These are phyloP conservation scores for Zaprionus ghesquierei DNA, from an alignment of 1,140 invertebrate genomes.

Conservation along the genomic window DNA sequence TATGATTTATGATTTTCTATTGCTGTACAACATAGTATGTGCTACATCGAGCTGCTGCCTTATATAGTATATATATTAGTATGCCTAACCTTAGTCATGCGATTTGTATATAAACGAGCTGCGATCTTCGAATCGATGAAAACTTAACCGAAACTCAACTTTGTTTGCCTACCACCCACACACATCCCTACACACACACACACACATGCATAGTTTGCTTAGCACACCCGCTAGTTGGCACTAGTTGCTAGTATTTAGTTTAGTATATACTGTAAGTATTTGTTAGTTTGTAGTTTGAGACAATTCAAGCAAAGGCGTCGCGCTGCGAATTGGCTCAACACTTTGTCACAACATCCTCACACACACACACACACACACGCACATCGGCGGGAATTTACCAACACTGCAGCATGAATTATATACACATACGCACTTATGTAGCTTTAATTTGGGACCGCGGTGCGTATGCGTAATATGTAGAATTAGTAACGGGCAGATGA, in stretches of 20 bases:
- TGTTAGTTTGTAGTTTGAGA: neutral
- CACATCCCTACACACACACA: neutral
- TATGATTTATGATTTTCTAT: conserved; percentile 7
- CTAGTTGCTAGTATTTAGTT: neutral
- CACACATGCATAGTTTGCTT: neutral
- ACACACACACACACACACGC: neutral
- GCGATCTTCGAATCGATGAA: conserved; percentile 15
- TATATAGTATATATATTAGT: conserved; percentile 11
- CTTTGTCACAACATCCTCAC: too few relatives aligned
- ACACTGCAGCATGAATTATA: neutral
- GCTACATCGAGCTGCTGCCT: conserved; percentile 23
- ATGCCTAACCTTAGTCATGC: conserved; percentile 24
- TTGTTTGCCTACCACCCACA: neutral
- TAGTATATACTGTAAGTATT: neutral
- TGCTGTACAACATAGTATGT: too few relatives aligned
- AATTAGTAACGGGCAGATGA: neutral
- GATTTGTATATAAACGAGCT: conserved; percentile 35
- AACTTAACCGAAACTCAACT: neutral
- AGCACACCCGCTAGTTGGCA: neutral
- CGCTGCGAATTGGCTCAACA: neutral
- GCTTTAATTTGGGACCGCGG: neutral
- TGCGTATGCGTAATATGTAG: conserved; percentile 15
- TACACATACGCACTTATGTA: neutral
- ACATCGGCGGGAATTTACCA: neutral
- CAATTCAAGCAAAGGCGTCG: neutral